phyloP scores from a whole-genome alignment of 23 tunicate genomes.

The Oikopleura dioica region DNA sequence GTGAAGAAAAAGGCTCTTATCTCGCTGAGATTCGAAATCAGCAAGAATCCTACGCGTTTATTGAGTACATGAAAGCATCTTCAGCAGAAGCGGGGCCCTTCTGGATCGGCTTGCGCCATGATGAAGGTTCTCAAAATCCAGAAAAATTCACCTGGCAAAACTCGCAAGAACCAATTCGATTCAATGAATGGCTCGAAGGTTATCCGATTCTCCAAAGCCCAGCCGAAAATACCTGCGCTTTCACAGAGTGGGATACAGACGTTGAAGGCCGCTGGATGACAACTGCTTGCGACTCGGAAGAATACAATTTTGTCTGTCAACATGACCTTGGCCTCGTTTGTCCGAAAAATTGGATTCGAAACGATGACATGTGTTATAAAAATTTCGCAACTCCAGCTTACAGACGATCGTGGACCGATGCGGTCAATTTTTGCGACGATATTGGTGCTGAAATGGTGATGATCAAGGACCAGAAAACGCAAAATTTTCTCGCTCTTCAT shows the following conservation, averaged over 20 bases:
- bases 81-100: background rate
- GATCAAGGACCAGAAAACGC: background rate
- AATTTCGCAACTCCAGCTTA: background rate
- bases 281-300: too few relatives aligned
- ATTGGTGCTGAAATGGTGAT: background rate
- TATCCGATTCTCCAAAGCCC: background rate
- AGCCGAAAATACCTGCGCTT: too few relatives aligned
- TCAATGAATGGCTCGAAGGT: background rate
- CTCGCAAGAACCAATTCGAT: background rate
- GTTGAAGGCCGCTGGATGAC: too few relatives aligned
- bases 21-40: background rate
- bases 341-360: background rate
- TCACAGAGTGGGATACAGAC: too few relatives aligned
- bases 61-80: background rate
- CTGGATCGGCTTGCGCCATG: conserved; percentile 1
- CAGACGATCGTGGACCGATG: background rate
- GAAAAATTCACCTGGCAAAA: background rate
- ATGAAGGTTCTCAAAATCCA: background rate
- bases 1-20: background rate
- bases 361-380: background rate
- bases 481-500: background rate
- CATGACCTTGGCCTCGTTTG: background rate
- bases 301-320: background rate
- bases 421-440: background rate
- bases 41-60: background rate